Evolutionary conservation across 2,888 invertebrate species (phyloP).

Genomic region (Acanthococcus lagerstroemiae): DNA sequence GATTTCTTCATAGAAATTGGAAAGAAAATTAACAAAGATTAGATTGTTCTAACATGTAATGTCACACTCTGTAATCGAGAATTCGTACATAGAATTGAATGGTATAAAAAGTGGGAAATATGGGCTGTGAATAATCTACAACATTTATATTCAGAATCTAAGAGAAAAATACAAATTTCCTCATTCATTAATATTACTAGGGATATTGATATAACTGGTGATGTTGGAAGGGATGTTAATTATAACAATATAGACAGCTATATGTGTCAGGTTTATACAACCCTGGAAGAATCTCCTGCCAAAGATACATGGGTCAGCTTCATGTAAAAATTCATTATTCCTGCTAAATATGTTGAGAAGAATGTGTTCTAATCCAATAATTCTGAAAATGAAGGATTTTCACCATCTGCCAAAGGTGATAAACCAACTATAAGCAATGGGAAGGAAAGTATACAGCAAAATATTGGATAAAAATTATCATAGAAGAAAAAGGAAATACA

Average conservation of each 20-base stretch:
- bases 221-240: too few relatives aligned
- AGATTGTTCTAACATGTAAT: background rate
- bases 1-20: background rate
- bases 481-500: background rate
- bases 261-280: background rate
- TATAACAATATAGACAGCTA: background rate
- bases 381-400: background rate
- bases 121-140: background rate
- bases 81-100: background rate
- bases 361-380: background rate
- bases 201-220: background rate
- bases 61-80: background rate
- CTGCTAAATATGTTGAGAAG: background rate
- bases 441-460: background rate
- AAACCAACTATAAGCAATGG: background rate
- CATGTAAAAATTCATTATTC: background rate
- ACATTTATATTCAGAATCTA: background rate
- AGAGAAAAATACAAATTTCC: background rate
- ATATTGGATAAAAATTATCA: background rate
- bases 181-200: background rate
- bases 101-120: background rate
- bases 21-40: background rate
- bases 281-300: background rate
- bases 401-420: background rate
- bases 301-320: background rate